Evolutionary conservation across 2,888 invertebrate species (phyloP).

Genomic region (Cephus pulcher): DNA sequence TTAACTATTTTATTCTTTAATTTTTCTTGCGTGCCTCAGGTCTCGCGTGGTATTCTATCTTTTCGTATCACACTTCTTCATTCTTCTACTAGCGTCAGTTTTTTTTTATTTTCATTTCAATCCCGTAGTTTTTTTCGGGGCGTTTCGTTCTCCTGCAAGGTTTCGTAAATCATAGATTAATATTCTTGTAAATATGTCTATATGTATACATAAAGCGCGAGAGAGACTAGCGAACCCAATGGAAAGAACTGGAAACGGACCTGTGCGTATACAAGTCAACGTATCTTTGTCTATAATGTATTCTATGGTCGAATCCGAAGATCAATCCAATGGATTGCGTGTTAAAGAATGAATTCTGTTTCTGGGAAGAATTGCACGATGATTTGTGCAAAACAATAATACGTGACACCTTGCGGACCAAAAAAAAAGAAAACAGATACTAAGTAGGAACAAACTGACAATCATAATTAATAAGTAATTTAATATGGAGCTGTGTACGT

Average conservation of each 20-base stretch:
- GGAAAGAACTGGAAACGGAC: background rate
- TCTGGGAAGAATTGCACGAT: background rate
- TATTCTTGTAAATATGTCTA: constrained; percentile 7
- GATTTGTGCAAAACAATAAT: background rate
- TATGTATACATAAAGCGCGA: constrained; percentile 13
- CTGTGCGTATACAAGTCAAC: too few relatives aligned
- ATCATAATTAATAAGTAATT: background rate
- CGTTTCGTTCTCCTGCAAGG: background rate
- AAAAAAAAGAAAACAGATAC: background rate
- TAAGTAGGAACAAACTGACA: background rate
- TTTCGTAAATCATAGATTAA: background rate
- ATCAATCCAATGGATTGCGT: background rate
- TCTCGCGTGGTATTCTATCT: background rate
- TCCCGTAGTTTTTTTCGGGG: background rate
- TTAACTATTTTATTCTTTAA: background rate
- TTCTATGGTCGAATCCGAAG: background rate
- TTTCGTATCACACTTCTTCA: background rate
- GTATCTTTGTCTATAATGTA: too few relatives aligned
- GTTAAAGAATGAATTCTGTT: background rate
- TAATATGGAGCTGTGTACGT: background rate
- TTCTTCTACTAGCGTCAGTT: background rate
- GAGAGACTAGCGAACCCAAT: constrained; percentile 4
- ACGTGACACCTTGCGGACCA: background rate
- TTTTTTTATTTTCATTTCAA: background rate
- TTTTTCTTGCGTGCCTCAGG: background rate